Conservation (phyloP, 2,113 vertebrate genomes). For the Pangasianodon gigas region DNA sequence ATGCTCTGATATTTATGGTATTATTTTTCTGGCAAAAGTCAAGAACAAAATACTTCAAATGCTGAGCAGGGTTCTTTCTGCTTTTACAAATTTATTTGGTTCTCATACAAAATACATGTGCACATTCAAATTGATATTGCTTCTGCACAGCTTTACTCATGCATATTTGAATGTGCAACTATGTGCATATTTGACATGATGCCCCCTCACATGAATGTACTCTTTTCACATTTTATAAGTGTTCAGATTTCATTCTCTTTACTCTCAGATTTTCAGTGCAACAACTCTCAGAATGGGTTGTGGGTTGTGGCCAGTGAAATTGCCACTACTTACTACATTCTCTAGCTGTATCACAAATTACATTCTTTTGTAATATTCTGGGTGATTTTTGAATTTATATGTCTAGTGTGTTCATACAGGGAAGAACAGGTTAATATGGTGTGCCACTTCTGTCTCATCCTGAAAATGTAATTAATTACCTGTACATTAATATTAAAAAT, state of each 20-base stretch:
- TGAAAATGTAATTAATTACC: neutral
- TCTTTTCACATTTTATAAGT: neutral
- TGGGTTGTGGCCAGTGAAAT: neutral
- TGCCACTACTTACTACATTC: neutral
- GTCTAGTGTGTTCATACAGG: neutral
- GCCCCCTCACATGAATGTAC: neutral
- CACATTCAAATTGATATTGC: neutral
- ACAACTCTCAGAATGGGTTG: neutral
- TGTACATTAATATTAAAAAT: neutral
- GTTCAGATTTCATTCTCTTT: neutral
- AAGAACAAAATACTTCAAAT: neutral
- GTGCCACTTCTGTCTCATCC: neutral
- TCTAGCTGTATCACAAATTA: neutral
- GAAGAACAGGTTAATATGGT: neutral
- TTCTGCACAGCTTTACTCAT: neutral
- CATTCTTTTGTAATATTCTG: neutral
- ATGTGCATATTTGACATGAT: neutral
- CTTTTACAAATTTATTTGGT: neutral
- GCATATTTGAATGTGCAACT: neutral
- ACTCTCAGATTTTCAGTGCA: neutral
- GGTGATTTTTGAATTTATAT: neutral
- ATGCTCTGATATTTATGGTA: neutral
- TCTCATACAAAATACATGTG: neutral
- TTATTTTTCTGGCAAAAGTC: neutral
- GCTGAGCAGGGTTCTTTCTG: neutral